phyloP scores from a whole-genome alignment of 2,113 vertebrate species.

The Grammomys dolichurus region DNA sequence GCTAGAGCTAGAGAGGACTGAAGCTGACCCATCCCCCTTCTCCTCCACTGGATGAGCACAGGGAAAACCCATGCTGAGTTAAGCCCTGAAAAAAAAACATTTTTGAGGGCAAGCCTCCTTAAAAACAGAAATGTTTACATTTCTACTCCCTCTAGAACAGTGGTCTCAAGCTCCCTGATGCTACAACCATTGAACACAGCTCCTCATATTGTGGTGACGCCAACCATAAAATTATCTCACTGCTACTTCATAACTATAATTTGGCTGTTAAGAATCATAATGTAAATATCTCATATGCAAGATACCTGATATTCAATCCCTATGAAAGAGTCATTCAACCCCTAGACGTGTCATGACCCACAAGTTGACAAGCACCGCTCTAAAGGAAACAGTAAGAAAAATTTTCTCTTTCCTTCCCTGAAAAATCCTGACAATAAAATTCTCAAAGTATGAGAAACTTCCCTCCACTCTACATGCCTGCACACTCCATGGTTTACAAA shows the following conservation, averaged over 20 bases:
- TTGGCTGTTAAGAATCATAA: neutral
- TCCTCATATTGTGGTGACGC: neutral
- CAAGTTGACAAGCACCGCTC: neutral
- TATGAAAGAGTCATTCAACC: neutral
- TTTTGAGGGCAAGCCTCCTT: neutral
- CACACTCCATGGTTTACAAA: too few relatives aligned
- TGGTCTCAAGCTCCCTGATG: neutral
- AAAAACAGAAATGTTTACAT: neutral
- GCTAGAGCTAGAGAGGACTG: neutral
- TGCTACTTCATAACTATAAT: neutral
- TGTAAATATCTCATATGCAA: neutral
- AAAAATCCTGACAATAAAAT: neutral
- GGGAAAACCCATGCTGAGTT: neutral
- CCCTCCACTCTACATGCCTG: neutral
- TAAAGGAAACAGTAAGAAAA: neutral
- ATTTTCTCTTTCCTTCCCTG: neutral
- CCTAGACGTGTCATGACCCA: neutral
- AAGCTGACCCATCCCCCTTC: neutral
- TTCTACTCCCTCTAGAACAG: neutral
- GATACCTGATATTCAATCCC: neutral
- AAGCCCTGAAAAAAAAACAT: neutral
- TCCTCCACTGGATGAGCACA: neutral
- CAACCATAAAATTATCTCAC: neutral
- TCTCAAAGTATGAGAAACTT: neutral
- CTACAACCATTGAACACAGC: neutral